Evolutionary conservation across 2,888 invertebrate genomes (phyloP), one percentile per base, ranked within the genome.

Genomic region (Protonemura montana): DNA sequence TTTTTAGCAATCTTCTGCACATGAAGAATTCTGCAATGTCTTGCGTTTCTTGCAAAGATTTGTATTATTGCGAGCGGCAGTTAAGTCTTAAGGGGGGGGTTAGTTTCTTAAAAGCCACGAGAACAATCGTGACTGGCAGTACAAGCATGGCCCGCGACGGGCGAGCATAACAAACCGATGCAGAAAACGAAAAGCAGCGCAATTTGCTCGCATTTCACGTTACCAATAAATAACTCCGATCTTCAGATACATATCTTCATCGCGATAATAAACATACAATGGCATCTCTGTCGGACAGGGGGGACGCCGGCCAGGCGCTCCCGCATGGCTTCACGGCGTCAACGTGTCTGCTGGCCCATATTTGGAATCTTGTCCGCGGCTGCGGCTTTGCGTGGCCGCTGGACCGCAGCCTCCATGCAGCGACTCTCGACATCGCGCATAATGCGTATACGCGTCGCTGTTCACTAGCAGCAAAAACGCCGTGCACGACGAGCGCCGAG

Each of bases 171-270:
- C 59, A 1, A 59, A 59, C 59, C 59, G 21, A n/a, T n/a, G n/a
- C n/a, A n/a, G n/a, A 10, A 35, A 35, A 35, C 35, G 35, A 35
- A 35, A 10, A 35, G 59, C 59, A 59, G 59, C 59, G 59, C 59
- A 59, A 59, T 59, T 59, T 59, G 59, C 59, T 59, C 59, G 59
- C 59, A 59, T 59, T 59, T 59, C 59, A 59, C 59, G 59, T 59
- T 10, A 21, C 59, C 59, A 59, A 59, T 59, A 59, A 59, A 59
- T 59, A 59, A 59, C 59, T 59, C n/a, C 59, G 59, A 59, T 59
- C 59, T 59, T 59, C 59, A 59, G 59, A 59, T 59, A 59, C 59
- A 59, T 59, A 59, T 59, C 59, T 59, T 59, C 59, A 59, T 59
- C 59, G 7, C 21, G 59, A 59, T 59, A 59, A 59, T 59, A 59